A percentile compares a stretch with the other conserved stretches of the same genome.
Conservation (phyloP, 2,113 vertebrate genomes). For the Mormyrus iriodes region DNA sequence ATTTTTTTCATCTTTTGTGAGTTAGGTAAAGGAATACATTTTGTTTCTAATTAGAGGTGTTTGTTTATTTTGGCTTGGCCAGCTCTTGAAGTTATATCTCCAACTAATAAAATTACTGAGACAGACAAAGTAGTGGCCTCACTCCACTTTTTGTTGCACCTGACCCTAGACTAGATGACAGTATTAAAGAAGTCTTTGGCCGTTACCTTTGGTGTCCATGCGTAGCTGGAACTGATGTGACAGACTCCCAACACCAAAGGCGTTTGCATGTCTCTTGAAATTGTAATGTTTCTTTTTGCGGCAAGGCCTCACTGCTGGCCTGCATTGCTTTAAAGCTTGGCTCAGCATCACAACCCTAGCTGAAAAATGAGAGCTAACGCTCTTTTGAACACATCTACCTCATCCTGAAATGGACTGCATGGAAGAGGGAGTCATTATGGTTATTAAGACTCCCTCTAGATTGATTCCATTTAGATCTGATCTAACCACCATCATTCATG, state of each 20-base stretch:
- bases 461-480: neutral
- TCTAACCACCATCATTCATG: neutral
- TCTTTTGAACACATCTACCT: neutral
- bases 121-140: neutral
- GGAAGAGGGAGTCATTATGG: neutral
- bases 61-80: neutral
- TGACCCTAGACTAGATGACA: neutral
- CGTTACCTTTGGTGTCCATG: neutral
- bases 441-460: neutral
- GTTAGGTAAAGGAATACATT: neutral
- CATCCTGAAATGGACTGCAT: neutral
- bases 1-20: neutral
- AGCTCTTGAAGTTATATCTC: neutral
- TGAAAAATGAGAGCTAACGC: neutral
- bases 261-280: neutral
- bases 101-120: neutral
- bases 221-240: neutral
- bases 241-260: neutral
- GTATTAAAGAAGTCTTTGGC: neutral
- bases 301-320: neutral
- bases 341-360: neutral
- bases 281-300: neutral
- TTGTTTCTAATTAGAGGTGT: neutral
- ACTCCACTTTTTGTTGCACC: neutral
- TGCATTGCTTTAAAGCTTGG: neutral